Conservation (phyloP, 2,113 vertebrate genomes). For the Melanocharis versteri region DNA sequence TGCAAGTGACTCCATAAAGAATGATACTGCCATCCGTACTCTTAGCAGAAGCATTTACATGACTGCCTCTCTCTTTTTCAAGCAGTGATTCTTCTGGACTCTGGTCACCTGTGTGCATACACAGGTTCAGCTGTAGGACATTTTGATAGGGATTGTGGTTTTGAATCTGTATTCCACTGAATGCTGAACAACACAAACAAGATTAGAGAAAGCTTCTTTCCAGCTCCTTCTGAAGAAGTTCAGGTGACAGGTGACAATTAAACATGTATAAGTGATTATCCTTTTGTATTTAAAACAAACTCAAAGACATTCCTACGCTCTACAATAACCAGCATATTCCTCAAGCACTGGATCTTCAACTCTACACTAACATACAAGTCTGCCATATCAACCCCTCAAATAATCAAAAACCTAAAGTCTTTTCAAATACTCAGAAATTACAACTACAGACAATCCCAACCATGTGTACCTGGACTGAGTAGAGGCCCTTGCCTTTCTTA, state of each 20-base stretch:
- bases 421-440: background rate
- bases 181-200: background rate
- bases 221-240: background rate
- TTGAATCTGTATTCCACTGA: background rate
- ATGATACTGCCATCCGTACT: background rate
- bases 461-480: background rate
- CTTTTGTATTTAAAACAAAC: background rate
- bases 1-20: background rate
- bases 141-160: background rate
- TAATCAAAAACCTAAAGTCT: background rate
- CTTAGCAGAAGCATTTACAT: background rate
- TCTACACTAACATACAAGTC: background rate
- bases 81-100: background rate
- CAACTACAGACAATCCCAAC: background rate
- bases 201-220: constrained; percentile 38
- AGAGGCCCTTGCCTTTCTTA: background rate
- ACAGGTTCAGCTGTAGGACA: background rate
- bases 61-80: background rate
- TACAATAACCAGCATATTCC: background rate
- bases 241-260: background rate
- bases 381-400: background rate
- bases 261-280: background rate
- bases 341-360: background rate
- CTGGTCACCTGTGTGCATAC: background rate
- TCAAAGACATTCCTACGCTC: background rate